Evolutionary conservation across 2,113 vertebrate species (phyloP).

Genomic region (Haplotaxodon microlepis): DNA sequence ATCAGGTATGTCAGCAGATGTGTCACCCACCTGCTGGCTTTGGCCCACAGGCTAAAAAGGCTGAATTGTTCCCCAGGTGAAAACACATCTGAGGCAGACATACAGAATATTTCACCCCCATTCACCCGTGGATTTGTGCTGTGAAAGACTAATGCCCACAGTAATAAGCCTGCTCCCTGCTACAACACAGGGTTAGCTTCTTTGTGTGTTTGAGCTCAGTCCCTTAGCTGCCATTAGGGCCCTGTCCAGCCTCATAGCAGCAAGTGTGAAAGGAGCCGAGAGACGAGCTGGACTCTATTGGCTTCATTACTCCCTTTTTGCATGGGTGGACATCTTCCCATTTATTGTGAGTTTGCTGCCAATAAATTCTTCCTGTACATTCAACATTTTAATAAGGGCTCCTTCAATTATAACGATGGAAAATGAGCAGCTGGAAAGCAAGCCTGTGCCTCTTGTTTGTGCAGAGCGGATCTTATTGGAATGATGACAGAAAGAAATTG

Average conservation of each 20-base stretch:
- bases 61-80: background rate
- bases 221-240: background rate
- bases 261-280: background rate
- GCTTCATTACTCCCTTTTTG: background rate
- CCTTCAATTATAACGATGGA: background rate
- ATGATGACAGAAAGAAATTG: background rate
- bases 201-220: background rate
- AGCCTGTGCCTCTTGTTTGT: background rate
- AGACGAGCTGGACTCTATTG: background rate
- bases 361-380: background rate
- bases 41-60: conserved; percentile 5
- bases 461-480: background rate
- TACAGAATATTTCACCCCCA: conserved; percentile 4
- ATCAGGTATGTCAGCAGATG: conserved; percentile 20
- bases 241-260: background rate
- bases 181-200: background rate
- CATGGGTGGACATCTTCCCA: background rate
- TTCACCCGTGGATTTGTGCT: background rate
- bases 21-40: conserved; percentile 24
- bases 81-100: background rate
- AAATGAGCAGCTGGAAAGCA: background rate
- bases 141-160: conserved; percentile 3
- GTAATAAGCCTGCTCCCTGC: background rate
- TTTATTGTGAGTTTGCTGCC: background rate
- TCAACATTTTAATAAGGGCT: background rate